Evolutionary conservation across 1,140 invertebrate species (phyloP).

Genomic region (Saccostrea cuccullata): DNA sequence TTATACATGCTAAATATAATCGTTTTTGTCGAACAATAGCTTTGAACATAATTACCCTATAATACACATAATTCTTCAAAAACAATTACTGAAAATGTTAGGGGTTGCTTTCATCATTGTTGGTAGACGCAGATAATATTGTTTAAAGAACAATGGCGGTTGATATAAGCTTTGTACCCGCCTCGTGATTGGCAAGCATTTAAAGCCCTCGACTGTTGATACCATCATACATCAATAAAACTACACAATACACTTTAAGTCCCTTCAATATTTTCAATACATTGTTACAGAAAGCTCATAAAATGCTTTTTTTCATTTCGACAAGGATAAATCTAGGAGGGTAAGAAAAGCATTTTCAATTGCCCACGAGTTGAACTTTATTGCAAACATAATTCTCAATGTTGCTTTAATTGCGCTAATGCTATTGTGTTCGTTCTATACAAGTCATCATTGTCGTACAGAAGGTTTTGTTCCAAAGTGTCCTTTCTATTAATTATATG

Average conservation of each 20-base stretch:
- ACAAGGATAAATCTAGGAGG: slow-evolving; percentile 16
- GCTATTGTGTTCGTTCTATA: slow-evolving; percentile 32
- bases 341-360: slow-evolving; percentile 26
- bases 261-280: slow-evolving; percentile 26
- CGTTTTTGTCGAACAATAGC: background rate
- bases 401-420: slow-evolving; percentile 34
- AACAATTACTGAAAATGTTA: slow-evolving; percentile 18
- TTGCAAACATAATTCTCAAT: slow-evolving; percentile 20
- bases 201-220: background rate
- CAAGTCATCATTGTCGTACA: slow-evolving; percentile 27
- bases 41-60: slow-evolving; percentile 7
- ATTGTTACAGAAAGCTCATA: slow-evolving; percentile 4
- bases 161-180: slow-evolving; percentile 11
- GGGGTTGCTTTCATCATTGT: slow-evolving; percentile 29
- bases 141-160: slow-evolving; percentile 9
- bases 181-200: slow-evolving; percentile 8
- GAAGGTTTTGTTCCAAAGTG: slow-evolving; percentile 31
- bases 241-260: slow-evolving; percentile 3
- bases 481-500: slow-evolving; percentile 29
- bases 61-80: slow-evolving; percentile 30
- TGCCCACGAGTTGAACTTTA: slow-evolving; percentile 35
- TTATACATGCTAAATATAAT: background rate
- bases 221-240: slow-evolving; percentile 7
- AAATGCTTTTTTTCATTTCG: background rate
- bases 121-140: background rate